Conservation (phyloP, 2,113 vertebrate species). For the Ailurus styani region DNA sequence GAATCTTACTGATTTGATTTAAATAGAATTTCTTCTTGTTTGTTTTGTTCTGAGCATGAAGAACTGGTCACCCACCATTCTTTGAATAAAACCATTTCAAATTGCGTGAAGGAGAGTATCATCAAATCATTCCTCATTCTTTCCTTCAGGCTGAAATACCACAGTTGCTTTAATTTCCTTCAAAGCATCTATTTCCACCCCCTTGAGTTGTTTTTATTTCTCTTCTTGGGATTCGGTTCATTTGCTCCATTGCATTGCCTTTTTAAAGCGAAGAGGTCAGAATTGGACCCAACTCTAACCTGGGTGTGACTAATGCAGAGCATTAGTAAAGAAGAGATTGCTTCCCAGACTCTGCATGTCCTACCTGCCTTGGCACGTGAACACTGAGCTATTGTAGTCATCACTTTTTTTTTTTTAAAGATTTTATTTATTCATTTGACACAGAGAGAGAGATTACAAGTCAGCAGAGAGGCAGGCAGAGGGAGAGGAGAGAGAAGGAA, state of each 20-base stretch:
- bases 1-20: conserved; percentile 35
- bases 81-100: conserved; percentile 23
- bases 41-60: conserved; percentile 41
- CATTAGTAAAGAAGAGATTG: not conserved
- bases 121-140: not conserved
- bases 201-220: conserved; percentile 41
- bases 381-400: not conserved
- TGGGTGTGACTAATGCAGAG: not conserved
- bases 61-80: conserved; percentile 8
- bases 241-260: not conserved
- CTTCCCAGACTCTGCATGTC: not conserved
- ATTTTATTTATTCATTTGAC: too few species aligned
- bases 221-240: not conserved
- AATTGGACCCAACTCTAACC: not conserved
- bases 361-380: not conserved
- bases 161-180: conserved; percentile 13
- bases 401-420: not conserved
- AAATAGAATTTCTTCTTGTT: conserved; percentile 47
- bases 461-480: too few species aligned
- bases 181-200: conserved; percentile 9
- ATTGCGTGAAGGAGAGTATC: not conserved
- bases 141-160: not conserved
- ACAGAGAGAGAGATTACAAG: too few species aligned
- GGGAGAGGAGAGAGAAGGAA: too few species aligned
- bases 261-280: conserved; percentile 21